Conservation (phyloP, 2,888 invertebrate genomes). For the Dorcus hopei region DNA sequence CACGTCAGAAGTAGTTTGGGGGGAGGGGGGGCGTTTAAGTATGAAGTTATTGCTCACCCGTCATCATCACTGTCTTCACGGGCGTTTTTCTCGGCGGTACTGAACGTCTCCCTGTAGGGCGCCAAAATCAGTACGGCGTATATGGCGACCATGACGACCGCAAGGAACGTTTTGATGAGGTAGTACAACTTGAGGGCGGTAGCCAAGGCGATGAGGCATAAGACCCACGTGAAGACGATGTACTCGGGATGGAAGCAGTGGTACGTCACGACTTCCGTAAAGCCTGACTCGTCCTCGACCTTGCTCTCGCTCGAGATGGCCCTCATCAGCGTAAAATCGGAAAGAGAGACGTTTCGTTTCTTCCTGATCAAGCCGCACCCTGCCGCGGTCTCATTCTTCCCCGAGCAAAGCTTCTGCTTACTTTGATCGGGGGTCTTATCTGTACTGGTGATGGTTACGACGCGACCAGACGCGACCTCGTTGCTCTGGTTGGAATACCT, state of each 20-base stretch:
- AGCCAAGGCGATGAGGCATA: slow-evolving; percentile 87
- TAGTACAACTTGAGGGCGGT: slow-evolving; percentile 90
- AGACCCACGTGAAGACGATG: slow-evolving; percentile 89
- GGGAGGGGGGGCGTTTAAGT: too few relatives aligned
- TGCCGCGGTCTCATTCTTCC: background rate
- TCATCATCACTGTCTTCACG: background rate
- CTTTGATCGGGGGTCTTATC: slow-evolving; percentile 4
- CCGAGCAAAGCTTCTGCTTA: background rate
- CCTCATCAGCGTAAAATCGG: slow-evolving; percentile 6
- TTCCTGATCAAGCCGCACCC: slow-evolving; percentile 4
- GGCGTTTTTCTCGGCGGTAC: too few relatives aligned
- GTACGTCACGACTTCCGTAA: background rate
- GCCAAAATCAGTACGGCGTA: slow-evolving; percentile 70
- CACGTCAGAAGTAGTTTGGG: too few relatives aligned
- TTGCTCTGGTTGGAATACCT: slow-evolving; percentile 15
- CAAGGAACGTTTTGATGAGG: slow-evolving; percentile 77
- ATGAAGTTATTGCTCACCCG: background rate
- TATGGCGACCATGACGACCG: slow-evolving; percentile 69
- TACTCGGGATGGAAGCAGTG: slow-evolving; percentile 75
- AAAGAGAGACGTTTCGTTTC: slow-evolving; percentile 5
- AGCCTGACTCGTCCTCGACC: background rate
- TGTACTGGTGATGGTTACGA: slow-evolving; percentile 1
- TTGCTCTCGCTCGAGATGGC: slow-evolving; percentile 1
- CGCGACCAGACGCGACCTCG: background rate
- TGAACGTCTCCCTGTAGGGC: slow-evolving; percentile 29